A percentile compares a stretch with the other conserved stretches of the same genome.
phyloP scores from a whole-genome alignment of 2,113 vertebrate species.

The Chloropsis cyanopogon region DNA sequence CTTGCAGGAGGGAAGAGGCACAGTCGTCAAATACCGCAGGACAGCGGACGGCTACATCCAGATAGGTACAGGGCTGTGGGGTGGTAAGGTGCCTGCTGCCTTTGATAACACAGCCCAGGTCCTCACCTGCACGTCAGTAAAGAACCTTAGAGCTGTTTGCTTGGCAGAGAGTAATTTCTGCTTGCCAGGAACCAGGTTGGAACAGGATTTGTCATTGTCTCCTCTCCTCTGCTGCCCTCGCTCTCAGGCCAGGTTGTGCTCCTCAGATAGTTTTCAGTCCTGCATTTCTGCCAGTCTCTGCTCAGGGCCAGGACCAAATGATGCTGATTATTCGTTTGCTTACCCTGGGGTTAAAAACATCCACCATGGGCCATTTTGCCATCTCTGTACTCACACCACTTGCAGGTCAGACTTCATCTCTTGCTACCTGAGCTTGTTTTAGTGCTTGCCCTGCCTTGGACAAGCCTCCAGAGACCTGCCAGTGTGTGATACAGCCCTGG shows the following conservation, averaged over 20 bases:
- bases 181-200: not conserved
- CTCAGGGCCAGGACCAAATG: not conserved
- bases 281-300: not conserved
- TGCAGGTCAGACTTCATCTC: not conserved
- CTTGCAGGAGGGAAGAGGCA: slow-evolving; percentile 85
- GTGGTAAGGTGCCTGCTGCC: not conserved
- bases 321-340: not conserved
- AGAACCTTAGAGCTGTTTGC: not conserved
- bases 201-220: not conserved
- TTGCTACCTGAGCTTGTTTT: not conserved
- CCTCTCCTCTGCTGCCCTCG: not conserved
- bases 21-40: slow-evolving; percentile 83
- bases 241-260: not conserved
- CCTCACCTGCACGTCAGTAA: not conserved
- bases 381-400: not conserved
- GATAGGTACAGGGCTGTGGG: slow-evolving; percentile 79
- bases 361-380: accelerated
- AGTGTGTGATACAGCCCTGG: not conserved
- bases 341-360: not conserved
- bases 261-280: not conserved
- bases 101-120: not conserved
- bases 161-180: not conserved
- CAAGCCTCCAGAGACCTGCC: not conserved
- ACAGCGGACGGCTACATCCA: slow-evolving; percentile 92
- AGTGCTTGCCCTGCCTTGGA: not conserved